Base-by-base conservation (phyloP, 1,140 invertebrate genomes). In the Eumaeus atala region DNA sequence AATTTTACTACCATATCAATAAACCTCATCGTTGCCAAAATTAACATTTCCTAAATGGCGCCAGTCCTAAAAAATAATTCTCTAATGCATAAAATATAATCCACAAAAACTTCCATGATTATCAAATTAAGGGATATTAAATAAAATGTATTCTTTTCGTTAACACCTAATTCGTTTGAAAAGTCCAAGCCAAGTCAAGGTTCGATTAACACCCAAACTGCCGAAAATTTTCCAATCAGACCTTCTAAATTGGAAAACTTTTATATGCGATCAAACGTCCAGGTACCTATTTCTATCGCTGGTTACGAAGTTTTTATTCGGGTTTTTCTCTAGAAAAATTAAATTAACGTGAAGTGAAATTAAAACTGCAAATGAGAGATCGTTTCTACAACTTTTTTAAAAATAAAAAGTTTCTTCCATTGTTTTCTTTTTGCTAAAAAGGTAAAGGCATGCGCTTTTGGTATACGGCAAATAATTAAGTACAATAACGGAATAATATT, bases 171-270 rank as follows among this genome's bases (percentile, higher is more conserved):
- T 74, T 72, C 63, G 55, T 53, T 53, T 44, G 38, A 53, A 68
- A 67, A 77, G 69, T 65, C 74, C 61, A 64, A 67, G 65, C 64
- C 65, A 76, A 77, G 78, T 77, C 74, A 76, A 77, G 79, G 67
- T 77, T 77, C 76, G 74, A 78, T 84, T 84, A 86, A 84, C 80
- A 82, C 74, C 75, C 72, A 73, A 81, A 83, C 73, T 70, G 77
- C 63, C 62, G 75, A 81, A 84, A 86, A 86, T 82, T 86, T 83
- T 82, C 81, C 79, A 86, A 86, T 84, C 79, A 83, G 75, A 74
- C 74, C 70, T 77, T 74, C 71, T 83, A 86, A 84, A 86, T 86
- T 86, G 77, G 83, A 86, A 83, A 86, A 86, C 76, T 84, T 86
- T 86, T 84, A 86, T 86, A 79, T 84, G 75, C 79, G 74, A 79